Evolutionary conservation across 2,888 invertebrate genomes (phyloP).

Genomic region (Lycophotia porphyrea): DNA sequence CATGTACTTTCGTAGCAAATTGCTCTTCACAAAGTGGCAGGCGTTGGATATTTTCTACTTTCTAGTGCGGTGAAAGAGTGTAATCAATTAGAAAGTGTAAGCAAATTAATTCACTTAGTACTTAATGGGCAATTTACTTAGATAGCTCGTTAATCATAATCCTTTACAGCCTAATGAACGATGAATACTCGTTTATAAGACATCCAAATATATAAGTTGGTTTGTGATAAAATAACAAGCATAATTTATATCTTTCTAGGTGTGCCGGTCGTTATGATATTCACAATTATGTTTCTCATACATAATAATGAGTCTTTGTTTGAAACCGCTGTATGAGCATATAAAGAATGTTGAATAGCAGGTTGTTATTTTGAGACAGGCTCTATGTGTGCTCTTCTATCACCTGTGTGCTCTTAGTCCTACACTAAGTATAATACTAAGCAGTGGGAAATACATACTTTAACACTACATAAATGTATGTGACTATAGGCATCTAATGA

Average conservation of each 20-base stretch:
- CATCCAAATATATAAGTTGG: not conserved
- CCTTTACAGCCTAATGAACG: slow-evolving; percentile 14
- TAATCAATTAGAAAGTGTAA: slow-evolving; percentile 2
- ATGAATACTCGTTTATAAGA: slow-evolving; percentile 15
- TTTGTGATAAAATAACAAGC: slow-evolving; percentile 11
- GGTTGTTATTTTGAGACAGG: not conserved
- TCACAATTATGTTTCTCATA: slow-evolving; percentile 12
- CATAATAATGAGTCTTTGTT: slow-evolving; percentile 32
- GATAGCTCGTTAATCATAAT: slow-evolving; percentile 41
- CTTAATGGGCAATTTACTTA: slow-evolving; percentile 9
- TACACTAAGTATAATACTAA: not conserved
- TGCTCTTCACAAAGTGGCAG: slow-evolving; percentile 41
- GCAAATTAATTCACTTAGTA: slow-evolving; percentile 23
- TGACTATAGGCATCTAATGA: not conserved
- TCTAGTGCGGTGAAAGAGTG: not conserved
- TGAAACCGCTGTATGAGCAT: not conserved
- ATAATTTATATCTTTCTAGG: slow-evolving; percentile 16
- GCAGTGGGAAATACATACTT: not conserved
- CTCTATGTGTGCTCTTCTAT: not conserved
- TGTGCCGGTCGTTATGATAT: slow-evolving; percentile 21
- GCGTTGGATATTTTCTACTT: slow-evolving; percentile 35
- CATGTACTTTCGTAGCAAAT: not conserved
- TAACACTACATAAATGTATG: not conserved
- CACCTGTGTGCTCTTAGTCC: not conserved
- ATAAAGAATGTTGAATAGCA: slow-evolving; percentile 15